Evolutionary conservation across 2,888 invertebrate species (phyloP).

Genomic region (Drosophila ustulata): DNA sequence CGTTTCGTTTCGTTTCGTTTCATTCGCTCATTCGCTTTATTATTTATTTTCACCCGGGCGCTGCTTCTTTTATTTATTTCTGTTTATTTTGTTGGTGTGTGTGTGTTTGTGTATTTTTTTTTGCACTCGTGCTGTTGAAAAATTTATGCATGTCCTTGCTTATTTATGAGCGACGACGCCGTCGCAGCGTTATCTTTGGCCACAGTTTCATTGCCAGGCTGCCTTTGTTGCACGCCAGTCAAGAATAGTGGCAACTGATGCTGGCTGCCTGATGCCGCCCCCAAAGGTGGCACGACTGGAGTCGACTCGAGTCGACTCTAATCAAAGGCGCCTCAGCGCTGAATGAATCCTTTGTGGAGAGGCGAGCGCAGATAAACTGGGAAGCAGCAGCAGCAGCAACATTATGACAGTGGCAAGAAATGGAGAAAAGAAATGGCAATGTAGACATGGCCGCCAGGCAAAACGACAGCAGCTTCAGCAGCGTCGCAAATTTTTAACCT

Average conservation of each 20-base stretch:
- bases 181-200: constrained; percentile 72
- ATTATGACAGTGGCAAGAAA: constrained; percentile 52
- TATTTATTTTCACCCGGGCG: constrained; percentile 63
- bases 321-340: constrained; percentile 78
- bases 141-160: constrained; percentile 80
- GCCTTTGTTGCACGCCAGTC: constrained; percentile 45
- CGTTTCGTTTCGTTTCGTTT: constrained; percentile 6
- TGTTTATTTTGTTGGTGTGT: constrained; percentile 19
- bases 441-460: constrained; percentile 77
- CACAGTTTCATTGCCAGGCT: constrained; percentile 81
- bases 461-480: constrained; percentile 35
- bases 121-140: constrained; percentile 59
- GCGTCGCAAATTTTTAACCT: constrained; percentile 19
- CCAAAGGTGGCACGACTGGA: constrained; percentile 76
- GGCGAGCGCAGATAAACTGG: constrained; percentile 71
- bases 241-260: constrained; percentile 57
- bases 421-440: constrained; percentile 74
- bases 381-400: constrained; percentile 17
- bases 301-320: constrained; percentile 69
- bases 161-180: constrained; percentile 79
- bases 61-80: constrained; percentile 62
- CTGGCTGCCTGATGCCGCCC: constrained; percentile 24
- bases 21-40: constrained; percentile 53
- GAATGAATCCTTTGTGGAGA: constrained; percentile 80
- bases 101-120: constrained; percentile 14